phyloP scores from a whole-genome alignment of 2,113 vertebrate genomes.

The Dicrurus megarhynchus region DNA sequence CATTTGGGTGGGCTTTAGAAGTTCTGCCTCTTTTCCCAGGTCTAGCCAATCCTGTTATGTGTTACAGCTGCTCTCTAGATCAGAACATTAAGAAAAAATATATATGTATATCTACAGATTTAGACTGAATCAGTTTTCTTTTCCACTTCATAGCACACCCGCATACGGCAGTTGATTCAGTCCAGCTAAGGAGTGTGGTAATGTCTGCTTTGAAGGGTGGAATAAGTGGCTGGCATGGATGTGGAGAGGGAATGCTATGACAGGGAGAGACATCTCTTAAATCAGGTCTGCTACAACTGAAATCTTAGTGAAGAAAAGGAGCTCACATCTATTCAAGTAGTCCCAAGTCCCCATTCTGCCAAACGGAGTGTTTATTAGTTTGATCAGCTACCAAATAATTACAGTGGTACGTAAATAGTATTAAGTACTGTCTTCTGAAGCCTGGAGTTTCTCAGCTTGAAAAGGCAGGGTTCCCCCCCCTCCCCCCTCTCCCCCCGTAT shows the following conservation, averaged over 20 bases:
- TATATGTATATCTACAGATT: neutral
- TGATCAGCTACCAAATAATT: slow-evolving; percentile 41
- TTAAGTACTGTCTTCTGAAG: neutral
- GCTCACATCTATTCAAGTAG: neutral
- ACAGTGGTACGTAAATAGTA: neutral
- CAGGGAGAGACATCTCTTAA: neutral
- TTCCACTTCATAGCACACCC: neutral
- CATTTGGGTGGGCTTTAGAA: neutral
- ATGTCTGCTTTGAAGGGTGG: neutral
- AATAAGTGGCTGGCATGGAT: neutral
- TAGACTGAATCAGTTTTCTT: neutral
- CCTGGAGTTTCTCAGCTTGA: slow-evolving; percentile 26
- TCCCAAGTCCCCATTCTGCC: neutral
- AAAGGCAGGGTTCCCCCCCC: neutral
- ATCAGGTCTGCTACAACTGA: neutral
- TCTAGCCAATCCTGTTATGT: neutral
- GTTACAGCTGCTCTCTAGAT: neutral
- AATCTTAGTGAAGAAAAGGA: neutral
- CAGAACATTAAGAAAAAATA: neutral
- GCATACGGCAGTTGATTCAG: neutral
- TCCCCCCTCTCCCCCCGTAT: rapidly evolving
- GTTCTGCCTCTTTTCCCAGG: neutral
- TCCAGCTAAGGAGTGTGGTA: neutral
- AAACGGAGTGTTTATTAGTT: slow-evolving; percentile 2
- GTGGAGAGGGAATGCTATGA: neutral